Conservation (phyloP, 2,797 vertebrate species). For the Hozukius guyotensis region DNA sequence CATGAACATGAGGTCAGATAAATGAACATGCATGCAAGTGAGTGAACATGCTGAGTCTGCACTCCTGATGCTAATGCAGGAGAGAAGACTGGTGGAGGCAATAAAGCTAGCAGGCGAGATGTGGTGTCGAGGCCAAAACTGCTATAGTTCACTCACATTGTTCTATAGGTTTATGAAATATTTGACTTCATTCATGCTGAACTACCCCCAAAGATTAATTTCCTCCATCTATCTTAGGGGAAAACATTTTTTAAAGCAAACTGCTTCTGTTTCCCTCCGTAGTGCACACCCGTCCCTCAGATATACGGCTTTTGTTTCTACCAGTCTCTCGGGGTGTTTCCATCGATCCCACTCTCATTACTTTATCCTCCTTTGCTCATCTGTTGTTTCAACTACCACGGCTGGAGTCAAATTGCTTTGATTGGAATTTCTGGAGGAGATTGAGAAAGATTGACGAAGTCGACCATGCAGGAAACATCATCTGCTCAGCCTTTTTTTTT, state of each 20-base stretch:
- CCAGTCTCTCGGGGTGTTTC: conserved; percentile 24
- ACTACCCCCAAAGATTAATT: not conserved
- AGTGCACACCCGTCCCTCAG: conserved; percentile 16
- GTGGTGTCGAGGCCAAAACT: not conserved
- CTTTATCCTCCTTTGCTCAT: conserved; percentile 4
- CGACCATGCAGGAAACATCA: conserved; percentile 21
- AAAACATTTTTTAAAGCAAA: not conserved
- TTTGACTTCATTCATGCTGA: not conserved
- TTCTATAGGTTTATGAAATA: not conserved
- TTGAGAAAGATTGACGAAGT: conserved; percentile 20
- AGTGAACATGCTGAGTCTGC: conserved; percentile 35
- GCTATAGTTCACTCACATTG: not conserved
- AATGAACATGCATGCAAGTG: conserved; percentile 4
- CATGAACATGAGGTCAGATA: conserved; percentile 21
- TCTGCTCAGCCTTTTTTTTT: not conserved
- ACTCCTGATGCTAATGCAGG: conserved; percentile 22
- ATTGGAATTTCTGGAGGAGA: conserved; percentile 40
- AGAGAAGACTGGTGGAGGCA: not conserved
- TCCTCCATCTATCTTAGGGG: not conserved
- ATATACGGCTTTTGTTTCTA: conserved; percentile 8
- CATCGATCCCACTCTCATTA: conserved; percentile 26
- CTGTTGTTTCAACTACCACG: not conserved
- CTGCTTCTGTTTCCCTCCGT: conserved; percentile 5
- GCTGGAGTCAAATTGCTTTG: conserved; percentile 27
- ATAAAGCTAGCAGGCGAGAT: not conserved